These are phyloP conservation scores for Dryomyza anilis DNA, from an alignment of 2,888 invertebrate genomes.

Conservation along the genomic window DNA sequence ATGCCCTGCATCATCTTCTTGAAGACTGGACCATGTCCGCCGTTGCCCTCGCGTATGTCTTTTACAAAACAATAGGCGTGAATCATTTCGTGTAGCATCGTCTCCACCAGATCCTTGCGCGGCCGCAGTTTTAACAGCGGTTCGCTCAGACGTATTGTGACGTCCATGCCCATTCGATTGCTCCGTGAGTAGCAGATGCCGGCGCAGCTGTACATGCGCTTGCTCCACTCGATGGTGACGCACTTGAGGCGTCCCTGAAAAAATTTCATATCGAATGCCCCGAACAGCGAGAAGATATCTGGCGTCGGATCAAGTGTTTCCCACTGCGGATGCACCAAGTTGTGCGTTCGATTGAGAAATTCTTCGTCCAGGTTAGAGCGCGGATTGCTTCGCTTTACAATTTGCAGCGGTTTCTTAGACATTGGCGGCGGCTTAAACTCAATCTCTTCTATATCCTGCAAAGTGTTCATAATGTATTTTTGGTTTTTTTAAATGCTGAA, in stretches of 20 bases:
- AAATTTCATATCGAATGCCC: constrained; percentile 83
- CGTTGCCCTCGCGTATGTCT: constrained; percentile 80
- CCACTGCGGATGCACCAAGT: constrained; percentile 61
- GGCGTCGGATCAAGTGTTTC: constrained; percentile 95
- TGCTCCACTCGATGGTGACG: constrained; percentile 93
- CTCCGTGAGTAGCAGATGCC: constrained; percentile 64
- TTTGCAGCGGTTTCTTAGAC: constrained; percentile 31
- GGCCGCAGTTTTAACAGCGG: constrained; percentile 91
- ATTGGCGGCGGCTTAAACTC: constrained; percentile 35
- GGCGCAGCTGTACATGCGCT: constrained; percentile 78
- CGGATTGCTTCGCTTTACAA: constrained; percentile 40
- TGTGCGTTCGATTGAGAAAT: constrained; percentile 54
- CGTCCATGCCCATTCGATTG: constrained; percentile 48
- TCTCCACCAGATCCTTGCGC: constrained; percentile 93
- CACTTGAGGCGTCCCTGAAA: constrained; percentile 78
- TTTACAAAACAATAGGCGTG: constrained; percentile 95
- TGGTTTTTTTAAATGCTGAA: not conserved
- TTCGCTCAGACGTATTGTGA: constrained; percentile 71
- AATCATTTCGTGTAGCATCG: constrained; percentile 99
- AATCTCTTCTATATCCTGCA: constrained; percentile 37
- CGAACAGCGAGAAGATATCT: constrained; percentile 83
- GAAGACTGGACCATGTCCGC: constrained; percentile 96
- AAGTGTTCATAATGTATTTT: not conserved
- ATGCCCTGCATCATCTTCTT: constrained; percentile 91
- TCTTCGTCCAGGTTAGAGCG: constrained; percentile 43